Evolutionary conservation across 2,797 vertebrate species (phyloP), one percentile per base, ranked within the genome.

Genomic region (Eulemur mongoz): DNA sequence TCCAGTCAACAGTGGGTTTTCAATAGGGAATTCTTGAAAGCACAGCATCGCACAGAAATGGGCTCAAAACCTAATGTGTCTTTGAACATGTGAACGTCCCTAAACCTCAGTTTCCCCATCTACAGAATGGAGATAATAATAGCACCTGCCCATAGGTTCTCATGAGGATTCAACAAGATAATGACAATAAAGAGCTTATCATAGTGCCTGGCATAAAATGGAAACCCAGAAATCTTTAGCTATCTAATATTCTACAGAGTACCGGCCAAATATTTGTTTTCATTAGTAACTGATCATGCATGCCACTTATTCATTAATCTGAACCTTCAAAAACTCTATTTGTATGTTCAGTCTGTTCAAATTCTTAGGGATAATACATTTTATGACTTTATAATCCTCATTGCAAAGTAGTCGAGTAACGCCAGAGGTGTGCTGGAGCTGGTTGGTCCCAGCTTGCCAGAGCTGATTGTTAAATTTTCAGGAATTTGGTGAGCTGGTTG

Each of bases 281-380:
- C 70, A 80, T 61, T 93, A 92, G 67, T 78, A 96, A 94, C 11
- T 87, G 72, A 61, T 65, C 12, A n/a, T 75, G 59, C 35, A 48
- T 84, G 83, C 67, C 84, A 50, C 72, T 92, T 96, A 57, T 94
- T 95, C 83, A 94, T 93, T 89, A 87, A 76, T 65, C 35, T 61
- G 88, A 92, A 75, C n/a, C 52, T 86, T 87, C 20, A 61, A 70
- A 90, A 91, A 43, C 27, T 83, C 80, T 89, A 23, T 65, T 93
- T 83, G 73, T 78, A 81, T 89, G 59, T 97, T 96, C 48, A 61
- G 76, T 57, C 72, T 86, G 22, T 67, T 40, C 22, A 93, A 73
- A 85, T 95, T 91, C 83, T 45, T 59, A 32, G 48, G 69, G 59
- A 78, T 59, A 69, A 88, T 94, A 87, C 87, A 75, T 89, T 73